Percentiles rank a stretch among this genome's conserved stretches.
phyloP scores from a whole-genome alignment of 2,113 vertebrate genomes.

The Hippocampus guttulatus region DNA sequence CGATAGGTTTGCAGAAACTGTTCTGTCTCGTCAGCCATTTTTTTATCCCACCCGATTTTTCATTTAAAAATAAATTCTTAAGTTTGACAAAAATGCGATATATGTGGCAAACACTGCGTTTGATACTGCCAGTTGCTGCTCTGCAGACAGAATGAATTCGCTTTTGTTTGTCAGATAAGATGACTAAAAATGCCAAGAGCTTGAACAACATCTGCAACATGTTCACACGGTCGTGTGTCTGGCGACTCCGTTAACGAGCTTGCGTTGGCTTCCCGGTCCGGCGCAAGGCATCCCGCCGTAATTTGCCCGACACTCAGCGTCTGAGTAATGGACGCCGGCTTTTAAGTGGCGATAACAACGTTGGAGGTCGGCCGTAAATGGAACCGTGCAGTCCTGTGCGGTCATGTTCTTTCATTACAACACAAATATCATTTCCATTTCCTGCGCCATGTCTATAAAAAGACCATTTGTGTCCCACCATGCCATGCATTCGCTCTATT shows the following conservation, averaged over 20 bases:
- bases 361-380: constrained; percentile 55
- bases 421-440: constrained; percentile 67
- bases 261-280: constrained; percentile 19
- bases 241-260: constrained; percentile 1
- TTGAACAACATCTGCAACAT: neutral
- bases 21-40: neutral
- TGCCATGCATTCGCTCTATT: constrained; percentile 59
- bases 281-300: constrained; percentile 24
- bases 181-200: neutral
- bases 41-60: neutral
- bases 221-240: neutral
- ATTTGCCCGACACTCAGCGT: constrained; percentile 26
- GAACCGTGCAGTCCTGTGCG: constrained; percentile 41
- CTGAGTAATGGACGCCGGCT: constrained; percentile 49
- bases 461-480: constrained; percentile 60
- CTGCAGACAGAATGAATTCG: neutral
- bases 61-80: too few species aligned
- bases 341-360: constrained; percentile 48
- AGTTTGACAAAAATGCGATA: neutral
- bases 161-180: neutral
- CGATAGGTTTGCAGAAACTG: neutral
- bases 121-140: neutral
- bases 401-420: constrained; percentile 66
- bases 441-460: constrained; percentile 49
- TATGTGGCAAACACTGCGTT: neutral